phyloP scores from a whole-genome alignment of 64 coral and sea anemone species.

The Montipora capricornis region DNA sequence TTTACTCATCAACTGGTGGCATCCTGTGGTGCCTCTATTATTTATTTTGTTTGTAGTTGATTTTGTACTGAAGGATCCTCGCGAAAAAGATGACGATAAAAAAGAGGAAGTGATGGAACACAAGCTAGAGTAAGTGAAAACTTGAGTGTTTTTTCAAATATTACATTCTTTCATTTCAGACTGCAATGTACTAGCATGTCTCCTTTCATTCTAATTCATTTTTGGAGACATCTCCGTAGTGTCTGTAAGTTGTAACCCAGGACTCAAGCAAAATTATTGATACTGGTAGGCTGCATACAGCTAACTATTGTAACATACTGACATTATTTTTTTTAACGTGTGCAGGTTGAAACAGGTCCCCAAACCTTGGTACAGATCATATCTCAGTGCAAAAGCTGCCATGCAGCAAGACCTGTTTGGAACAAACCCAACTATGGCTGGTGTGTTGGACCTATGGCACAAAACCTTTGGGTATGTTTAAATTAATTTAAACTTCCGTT shows the following conservation, averaged over 20 bases:
- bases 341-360: constrained; percentile 92
- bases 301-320: background rate
- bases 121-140: constrained; percentile 79
- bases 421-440: constrained; percentile 98
- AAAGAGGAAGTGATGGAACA: constrained; percentile 95
- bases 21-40: no score
- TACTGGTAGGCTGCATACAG: no score
- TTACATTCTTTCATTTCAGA: no score
- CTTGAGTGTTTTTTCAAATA: background rate
- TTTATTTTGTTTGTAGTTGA: constrained; percentile 75
- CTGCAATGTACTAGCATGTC: no score
- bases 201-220: no score
- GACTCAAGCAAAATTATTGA: no score
- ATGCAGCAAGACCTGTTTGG: constrained; percentile 99
- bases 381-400: constrained; percentile 77
- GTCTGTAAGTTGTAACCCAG: no score
- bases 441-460: constrained; percentile 95
- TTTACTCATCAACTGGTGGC: no score
- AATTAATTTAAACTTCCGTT: background rate
- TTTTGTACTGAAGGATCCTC: constrained; percentile 97
- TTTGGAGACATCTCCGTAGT: background rate
- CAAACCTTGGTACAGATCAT: constrained; percentile 98
- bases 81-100: constrained; percentile 97
- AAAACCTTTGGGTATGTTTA: constrained; percentile 96
- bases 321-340: background rate